phyloP scores from a whole-genome alignment of 1,140 invertebrate genomes.

The Drosophila lini region DNA sequence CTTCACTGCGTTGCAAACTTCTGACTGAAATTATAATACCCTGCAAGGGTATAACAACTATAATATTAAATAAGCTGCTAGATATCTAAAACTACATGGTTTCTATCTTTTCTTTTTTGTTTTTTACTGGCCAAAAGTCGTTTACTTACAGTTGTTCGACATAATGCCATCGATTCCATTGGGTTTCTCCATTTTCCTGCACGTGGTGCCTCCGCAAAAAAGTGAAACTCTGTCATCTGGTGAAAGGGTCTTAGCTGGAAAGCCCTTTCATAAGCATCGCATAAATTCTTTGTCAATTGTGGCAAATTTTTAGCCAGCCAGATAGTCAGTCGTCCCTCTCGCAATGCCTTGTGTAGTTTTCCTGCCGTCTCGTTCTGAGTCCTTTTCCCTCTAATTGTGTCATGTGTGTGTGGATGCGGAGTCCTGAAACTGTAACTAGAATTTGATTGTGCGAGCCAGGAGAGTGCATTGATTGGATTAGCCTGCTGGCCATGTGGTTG shows the following conservation, averaged over 20 bases:
- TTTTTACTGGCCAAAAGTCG: conserved; percentile 22
- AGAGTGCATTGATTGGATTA: conserved; percentile 73
- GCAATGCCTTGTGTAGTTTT: conserved; percentile 17
- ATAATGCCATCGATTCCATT: conserved; percentile 9
- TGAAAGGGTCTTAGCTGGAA: conserved; percentile 64
- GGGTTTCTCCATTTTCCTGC: conserved; percentile 2
- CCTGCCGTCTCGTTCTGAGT: background rate
- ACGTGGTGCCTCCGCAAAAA: conserved; percentile 27
- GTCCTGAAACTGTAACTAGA: conserved; percentile 69
- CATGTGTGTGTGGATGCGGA: conserved; percentile 27
- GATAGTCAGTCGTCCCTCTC: conserved; percentile 1
- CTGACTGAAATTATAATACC: too few species aligned
- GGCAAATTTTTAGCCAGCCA: conserved; percentile 55
- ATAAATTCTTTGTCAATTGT: conserved; percentile 82
- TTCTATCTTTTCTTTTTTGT: background rate
- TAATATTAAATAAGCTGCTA: too few species aligned
- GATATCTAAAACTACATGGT: background rate
- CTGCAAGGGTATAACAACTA: too few species aligned
- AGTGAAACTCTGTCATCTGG: conserved; percentile 63
- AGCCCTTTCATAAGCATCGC: conserved; percentile 78
- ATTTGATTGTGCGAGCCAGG: conserved; percentile 71
- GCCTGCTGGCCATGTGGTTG: conserved; percentile 21
- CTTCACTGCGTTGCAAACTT: too few species aligned
- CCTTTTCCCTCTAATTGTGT: conserved; percentile 60
- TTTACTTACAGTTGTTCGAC: conserved; percentile 60